Evolutionary conservation across 2,888 invertebrate species (phyloP), one percentile per base, ranked within the genome.

Genomic region (Brachyopa scutellaris): DNA sequence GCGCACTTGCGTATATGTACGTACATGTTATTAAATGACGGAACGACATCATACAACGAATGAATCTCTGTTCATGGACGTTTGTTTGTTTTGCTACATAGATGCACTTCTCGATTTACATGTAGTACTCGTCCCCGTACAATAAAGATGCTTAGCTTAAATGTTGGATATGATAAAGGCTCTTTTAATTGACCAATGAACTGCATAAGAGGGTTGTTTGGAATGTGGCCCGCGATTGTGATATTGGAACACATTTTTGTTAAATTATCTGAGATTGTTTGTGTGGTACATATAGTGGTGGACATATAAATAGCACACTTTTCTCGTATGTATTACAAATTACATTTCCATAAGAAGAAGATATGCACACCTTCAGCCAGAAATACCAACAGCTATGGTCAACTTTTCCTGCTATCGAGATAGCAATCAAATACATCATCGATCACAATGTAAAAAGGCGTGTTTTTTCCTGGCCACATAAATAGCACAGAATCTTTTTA

Each of bases 171-270:
- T 31, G 49, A 59, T 59, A 59, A 49, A 70, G 59, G 21, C 59
- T 59, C 36, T 72, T 72, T 72, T 42, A 72, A 62, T 72, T 72
- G 61, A 69, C 69, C 47, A 70, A 70, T 23, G 49, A 59, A 49
- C 40, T 45, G 49, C 13, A 4, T n/a, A 21, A 11, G 21, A 36
- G 33, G 19, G 11, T 19, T 11, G 33, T 33, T 33, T 15, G n/a
- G 21, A 19, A 21, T 36, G 19, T 33, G 33, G 33, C 8, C 4
- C 8, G 8, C 21, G n/a, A n/a, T 5, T 11, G 7, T n/a, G 51
- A 23, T 51, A n/a, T 51, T 31, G 29, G 6, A 17, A 23, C 8
- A 11, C 9, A 53, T 33, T 33, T 21, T 36, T 2, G 19, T 17
- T 8, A 4, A 53, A 53, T 11, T 33, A 6, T 7, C 13, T 21